phyloP scores from a whole-genome alignment of 2,113 vertebrate genomes.

The Argyrosomus japonicus region DNA sequence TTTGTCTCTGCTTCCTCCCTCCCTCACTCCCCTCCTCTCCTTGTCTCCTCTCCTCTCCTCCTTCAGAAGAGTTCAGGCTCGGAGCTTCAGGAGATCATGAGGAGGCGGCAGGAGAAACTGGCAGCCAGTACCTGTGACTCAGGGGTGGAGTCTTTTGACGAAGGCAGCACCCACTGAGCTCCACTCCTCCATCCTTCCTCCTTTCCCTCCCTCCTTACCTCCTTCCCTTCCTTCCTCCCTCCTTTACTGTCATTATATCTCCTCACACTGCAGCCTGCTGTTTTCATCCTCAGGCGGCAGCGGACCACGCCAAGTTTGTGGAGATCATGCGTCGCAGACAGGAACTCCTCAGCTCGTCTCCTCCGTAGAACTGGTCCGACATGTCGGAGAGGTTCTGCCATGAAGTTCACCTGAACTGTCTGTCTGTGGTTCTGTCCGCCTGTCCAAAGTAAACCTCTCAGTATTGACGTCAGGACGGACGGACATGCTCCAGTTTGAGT shows the following conservation, averaged over 20 bases:
- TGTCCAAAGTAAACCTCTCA: too few species aligned
- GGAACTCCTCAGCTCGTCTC: constrained; percentile 77
- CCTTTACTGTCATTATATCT: background rate
- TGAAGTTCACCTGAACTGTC: too few species aligned
- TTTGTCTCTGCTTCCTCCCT: background rate
- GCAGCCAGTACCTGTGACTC: constrained; percentile 91
- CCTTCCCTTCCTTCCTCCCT: background rate
- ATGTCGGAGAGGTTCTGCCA: too few species aligned
- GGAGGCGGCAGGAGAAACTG: constrained; percentile 95
- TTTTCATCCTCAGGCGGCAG: constrained; percentile 82
- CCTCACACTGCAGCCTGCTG: constrained; percentile 32
- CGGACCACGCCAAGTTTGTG: constrained; percentile 79
- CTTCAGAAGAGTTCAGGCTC: constrained; percentile 89
- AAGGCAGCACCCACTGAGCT: constrained; percentile 91
- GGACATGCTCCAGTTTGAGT: too few species aligned
- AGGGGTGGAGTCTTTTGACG: constrained; percentile 96
- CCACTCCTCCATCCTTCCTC: background rate
- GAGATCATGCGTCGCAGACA: constrained; percentile 81
- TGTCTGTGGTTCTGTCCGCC: too few species aligned
- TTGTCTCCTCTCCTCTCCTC: background rate
- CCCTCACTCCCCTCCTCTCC: background rate
- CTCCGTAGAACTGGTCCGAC: constrained; percentile 58
- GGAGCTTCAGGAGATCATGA: constrained; percentile 97
- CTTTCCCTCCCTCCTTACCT: background rate
- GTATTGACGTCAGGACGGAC: too few species aligned